Base-by-base conservation (phyloP, 2,888 invertebrate species). In the Lasioglossum malachurum region DNA sequence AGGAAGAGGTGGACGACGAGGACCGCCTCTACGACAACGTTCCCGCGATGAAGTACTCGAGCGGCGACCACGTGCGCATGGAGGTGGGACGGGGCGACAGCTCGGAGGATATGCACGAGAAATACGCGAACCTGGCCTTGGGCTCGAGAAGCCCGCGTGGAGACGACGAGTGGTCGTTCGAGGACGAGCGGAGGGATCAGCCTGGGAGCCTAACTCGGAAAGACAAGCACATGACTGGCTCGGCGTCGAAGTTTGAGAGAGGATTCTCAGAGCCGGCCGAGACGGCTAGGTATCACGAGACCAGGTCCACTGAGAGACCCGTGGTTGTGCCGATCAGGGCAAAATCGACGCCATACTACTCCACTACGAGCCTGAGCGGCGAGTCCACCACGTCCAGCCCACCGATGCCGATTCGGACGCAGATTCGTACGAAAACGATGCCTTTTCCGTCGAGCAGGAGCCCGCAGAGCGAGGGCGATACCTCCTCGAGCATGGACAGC, bases 291-390 rank as follows among this genome's bases (percentile, higher is more conserved):
- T 80, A 90, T 44, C 90, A 88, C 79, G 96, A 95, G 64, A 96
- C 96, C 0, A 96, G 95, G 88, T 96, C 96, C 0, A 96, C 96
- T 2, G 96, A 96, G 91, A 91, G 96, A 83, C 96, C 96, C 0
- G 96, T 96, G 4, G 91, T 96, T 4, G 96, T 96, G 19, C 96
- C 96, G 0, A 92, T 93, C n/a, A 90, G 94, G 53, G 93, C 94
- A 0, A 95, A 94, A 69, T 94, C 95, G 31, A 94, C 94, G 14
- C 94, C 95, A 27, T 95, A 95, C 71, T 95, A 95, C 80, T 95
- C 95, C 94, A 96, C 94, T 95, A 96, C 89, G 96, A 97, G 95
- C 96, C 96, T 92, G 96, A 97, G 94, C 96, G 97, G 92, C 95
- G 96, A 91, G 96, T 96, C 94, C 96, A 97, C 94, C 96, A 95